Conservation (phyloP, 2,797 vertebrate genomes). For the Varecia variegata region DNA sequence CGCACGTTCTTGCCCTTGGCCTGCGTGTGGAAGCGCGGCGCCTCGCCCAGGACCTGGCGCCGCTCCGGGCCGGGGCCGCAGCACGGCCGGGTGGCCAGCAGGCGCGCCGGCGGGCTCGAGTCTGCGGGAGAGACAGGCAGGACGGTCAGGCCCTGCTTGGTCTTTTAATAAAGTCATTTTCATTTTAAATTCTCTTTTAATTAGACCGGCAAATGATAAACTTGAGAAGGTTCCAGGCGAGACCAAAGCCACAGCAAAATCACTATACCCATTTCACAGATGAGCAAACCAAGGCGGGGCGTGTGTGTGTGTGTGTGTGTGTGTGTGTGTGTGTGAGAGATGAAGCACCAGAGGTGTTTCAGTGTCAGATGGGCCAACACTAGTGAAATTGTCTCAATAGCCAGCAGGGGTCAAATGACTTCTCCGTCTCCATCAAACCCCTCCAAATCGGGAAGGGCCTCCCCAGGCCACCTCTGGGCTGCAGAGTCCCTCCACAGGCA, state of each 20-base stretch:
- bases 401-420: neutral
- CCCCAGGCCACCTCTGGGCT: neutral
- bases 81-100: conserved; percentile 91
- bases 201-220: neutral
- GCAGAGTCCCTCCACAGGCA: neutral
- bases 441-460: neutral
- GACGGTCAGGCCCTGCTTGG: neutral
- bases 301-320: no score
- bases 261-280: neutral
- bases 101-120: conserved; percentile 90
- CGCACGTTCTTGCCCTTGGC: conserved; percentile 98
- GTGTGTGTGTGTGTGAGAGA: no score
- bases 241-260: neutral
- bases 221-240: neutral
- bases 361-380: neutral
- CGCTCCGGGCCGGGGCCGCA: conserved; percentile 91
- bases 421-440: neutral
- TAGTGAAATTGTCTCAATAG: neutral
- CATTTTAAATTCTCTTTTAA: neutral
- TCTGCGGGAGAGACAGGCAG: conserved; percentile 83
- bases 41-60: conserved; percentile 88
- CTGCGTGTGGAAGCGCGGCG: conserved; percentile 94
- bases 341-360: neutral
- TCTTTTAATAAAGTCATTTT: neutral
- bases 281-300: neutral